Evolutionary conservation across 2,113 vertebrate genomes (phyloP).

Genomic region (Gallinago jamesoni): DNA sequence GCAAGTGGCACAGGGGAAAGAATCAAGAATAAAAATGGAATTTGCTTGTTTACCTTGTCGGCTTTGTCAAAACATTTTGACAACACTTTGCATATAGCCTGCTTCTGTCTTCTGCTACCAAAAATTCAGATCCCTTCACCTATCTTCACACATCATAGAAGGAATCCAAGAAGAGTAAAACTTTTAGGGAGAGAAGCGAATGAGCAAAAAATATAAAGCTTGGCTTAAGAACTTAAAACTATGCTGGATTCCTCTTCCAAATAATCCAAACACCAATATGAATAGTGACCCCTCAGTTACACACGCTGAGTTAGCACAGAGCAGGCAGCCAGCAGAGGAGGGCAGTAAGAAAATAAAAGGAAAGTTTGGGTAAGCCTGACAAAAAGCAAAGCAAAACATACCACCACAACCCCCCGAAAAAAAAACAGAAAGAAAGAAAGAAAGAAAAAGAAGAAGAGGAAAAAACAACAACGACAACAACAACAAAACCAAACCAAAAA

Average conservation of each 20-base stretch:
- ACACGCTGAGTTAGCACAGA: constrained; percentile 16
- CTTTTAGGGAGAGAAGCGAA: neutral
- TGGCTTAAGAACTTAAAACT: neutral
- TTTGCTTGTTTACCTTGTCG: constrained; percentile 43
- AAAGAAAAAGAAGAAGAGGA: neutral
- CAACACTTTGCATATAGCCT: neutral
- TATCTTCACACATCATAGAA: neutral
- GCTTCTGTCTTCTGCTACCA: constrained; percentile 19
- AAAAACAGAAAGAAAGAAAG: neutral
- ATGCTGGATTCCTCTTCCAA: neutral
- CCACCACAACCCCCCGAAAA: no score
- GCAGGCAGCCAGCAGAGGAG: neutral
- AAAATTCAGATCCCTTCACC: constrained; percentile 36
- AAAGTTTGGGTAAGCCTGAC: neutral
- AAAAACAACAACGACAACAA: no score
- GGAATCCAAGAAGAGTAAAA: neutral
- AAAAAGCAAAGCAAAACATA: neutral
- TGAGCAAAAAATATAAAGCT: neutral
- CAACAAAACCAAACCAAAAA: neutral
- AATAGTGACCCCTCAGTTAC: neutral
- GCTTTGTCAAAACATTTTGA: constrained; percentile 60
- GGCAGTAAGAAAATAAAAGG: neutral
- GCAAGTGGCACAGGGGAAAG: constrained; percentile 19
- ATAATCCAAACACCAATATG: neutral
- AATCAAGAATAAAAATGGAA: constrained; percentile 53